Evolutionary conservation across 1,140 invertebrate genomes (phyloP).

Genomic region (Octopus sinensis): DNA sequence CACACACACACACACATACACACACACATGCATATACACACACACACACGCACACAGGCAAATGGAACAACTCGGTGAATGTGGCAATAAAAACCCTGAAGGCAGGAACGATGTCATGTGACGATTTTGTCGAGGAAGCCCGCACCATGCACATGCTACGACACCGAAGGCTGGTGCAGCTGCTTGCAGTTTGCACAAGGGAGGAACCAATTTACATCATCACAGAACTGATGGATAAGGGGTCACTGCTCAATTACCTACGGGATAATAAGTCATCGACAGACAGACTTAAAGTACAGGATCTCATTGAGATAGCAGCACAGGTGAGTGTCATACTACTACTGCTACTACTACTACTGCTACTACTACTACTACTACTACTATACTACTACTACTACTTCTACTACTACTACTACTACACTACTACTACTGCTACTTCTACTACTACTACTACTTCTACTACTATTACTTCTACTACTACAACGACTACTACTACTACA

Average conservation of each 20-base stretch:
- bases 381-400: too few relatives aligned
- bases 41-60: constrained; percentile 53
- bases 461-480: too few relatives aligned
- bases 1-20: too few relatives aligned
- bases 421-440: too few relatives aligned
- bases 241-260: constrained; percentile 77
- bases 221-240: constrained; percentile 98
- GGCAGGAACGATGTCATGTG: constrained; percentile 85
- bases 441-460: too few relatives aligned
- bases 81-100: constrained; percentile 91
- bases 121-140: constrained; percentile 95
- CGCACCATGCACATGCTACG: constrained; percentile 96
- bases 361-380: too few relatives aligned
- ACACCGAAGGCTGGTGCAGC: constrained; percentile 93
- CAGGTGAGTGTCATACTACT: constrained; percentile 66
- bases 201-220: constrained; percentile 99
- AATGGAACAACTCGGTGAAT: constrained; percentile 84
- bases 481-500: too few relatives aligned
- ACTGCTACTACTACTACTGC: too few relatives aligned
- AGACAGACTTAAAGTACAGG: constrained; percentile 73
- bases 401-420: too few relatives aligned
- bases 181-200: constrained; percentile 96
- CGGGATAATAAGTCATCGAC: constrained; percentile 66
- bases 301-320: constrained; percentile 90
- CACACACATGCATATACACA: background rate